A percentile compares a stretch with the other conserved stretches of the same genome.
Evolutionary conservation across 2,888 invertebrate genomes (phyloP).

Genomic region (Orthonevra nobilis): DNA sequence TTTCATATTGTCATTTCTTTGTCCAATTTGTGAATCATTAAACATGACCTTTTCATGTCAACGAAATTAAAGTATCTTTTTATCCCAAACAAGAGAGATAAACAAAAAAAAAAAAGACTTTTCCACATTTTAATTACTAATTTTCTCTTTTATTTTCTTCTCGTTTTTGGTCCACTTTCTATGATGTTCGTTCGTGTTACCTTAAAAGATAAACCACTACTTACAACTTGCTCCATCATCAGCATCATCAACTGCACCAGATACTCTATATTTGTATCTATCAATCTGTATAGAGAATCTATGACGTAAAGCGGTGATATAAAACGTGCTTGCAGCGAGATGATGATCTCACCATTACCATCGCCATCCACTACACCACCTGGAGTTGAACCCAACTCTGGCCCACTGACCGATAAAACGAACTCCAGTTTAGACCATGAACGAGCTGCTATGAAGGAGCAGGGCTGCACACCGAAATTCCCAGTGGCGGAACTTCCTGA

Average conservation of each 20-base stretch:
- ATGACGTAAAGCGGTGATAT: slow-evolving; percentile 43
- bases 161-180: slow-evolving; percentile 59
- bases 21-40: slow-evolving; percentile 29
- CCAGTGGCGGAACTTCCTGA: slow-evolving; percentile 47
- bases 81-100: too few species aligned
- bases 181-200: slow-evolving; percentile 22
- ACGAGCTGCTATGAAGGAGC: slow-evolving; percentile 24
- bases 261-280: too few species aligned
- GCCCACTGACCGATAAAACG: slow-evolving; percentile 62
- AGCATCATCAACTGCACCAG: slow-evolving; percentile 25
- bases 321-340: slow-evolving; percentile 37
- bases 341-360: slow-evolving; percentile 53
- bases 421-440: slow-evolving; percentile 52
- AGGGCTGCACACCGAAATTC: slow-evolving; percentile 20
- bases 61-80: slow-evolving; percentile 13
- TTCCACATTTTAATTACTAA: slow-evolving; percentile 54
- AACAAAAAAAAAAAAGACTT: slow-evolving; percentile 15
- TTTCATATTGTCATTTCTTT: not conserved
- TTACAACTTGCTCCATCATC: slow-evolving; percentile 33
- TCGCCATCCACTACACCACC: too few species aligned
- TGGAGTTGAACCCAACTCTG: slow-evolving; percentile 23
- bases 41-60: slow-evolving; percentile 36
- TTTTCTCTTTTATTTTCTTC: slow-evolving; percentile 49
- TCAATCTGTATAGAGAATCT: slow-evolving; percentile 24
- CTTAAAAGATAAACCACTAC: slow-evolving; percentile 28